Evolutionary conservation across 2,888 invertebrate genomes (phyloP).

Genomic region (Dasysyrphus albostriatus): DNA sequence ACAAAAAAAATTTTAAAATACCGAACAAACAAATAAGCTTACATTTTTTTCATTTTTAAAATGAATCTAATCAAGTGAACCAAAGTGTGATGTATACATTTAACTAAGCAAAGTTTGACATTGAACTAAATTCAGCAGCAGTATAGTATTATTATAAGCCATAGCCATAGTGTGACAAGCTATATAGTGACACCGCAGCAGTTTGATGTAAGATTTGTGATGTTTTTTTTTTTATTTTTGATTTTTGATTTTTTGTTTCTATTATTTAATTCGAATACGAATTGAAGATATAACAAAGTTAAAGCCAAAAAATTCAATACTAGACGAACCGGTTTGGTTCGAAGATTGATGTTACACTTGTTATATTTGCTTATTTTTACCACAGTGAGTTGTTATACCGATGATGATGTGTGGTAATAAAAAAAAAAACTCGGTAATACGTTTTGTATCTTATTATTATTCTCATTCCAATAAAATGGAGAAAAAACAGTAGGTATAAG

Average conservation of each 20-base stretch:
- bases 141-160: constrained; percentile 9
- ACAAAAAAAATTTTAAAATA: no score
- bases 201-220: constrained; percentile 39
- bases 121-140: constrained; percentile 73
- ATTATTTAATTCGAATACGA: constrained; percentile 65
- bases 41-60: not conserved
- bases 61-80: not conserved
- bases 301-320: constrained; percentile 49
- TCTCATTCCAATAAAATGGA: constrained; percentile 37
- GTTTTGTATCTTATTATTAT: constrained; percentile 59
- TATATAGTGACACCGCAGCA: constrained; percentile 31
- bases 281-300: constrained; percentile 49
- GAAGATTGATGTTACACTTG: constrained; percentile 51
- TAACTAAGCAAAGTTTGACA: constrained; percentile 68
- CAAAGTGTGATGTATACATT: constrained; percentile 10
- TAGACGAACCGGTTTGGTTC: constrained; percentile 65
- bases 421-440: constrained; percentile 40
- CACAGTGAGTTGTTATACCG: constrained; percentile 10
- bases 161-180: constrained; percentile 17
- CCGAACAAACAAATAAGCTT: no score
- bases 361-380: constrained; percentile 27
- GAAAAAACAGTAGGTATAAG: constrained; percentile 29
- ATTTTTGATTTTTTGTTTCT: constrained; percentile 44
- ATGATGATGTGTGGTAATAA: constrained; percentile 22
- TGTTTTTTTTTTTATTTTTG: constrained; percentile 5